phyloP scores from a whole-genome alignment of 2,888 invertebrate genomes.

The Pterostichus niger region DNA sequence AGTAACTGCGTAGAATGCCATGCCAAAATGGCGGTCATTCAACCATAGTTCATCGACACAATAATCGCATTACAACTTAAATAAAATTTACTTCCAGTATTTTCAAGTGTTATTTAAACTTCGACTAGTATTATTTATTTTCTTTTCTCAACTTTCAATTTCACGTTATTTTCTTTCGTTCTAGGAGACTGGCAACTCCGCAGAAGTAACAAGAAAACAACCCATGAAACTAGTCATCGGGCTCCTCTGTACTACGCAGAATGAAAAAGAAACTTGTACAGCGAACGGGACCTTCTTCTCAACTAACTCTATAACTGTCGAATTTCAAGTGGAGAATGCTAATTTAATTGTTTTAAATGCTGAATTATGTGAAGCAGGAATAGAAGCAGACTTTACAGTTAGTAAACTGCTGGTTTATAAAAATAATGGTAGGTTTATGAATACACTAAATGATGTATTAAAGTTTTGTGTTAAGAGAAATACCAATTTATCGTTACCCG shows the following conservation, averaged over 20 bases:
- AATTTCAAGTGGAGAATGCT: neutral
- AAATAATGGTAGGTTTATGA: neutral
- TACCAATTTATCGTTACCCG: neutral
- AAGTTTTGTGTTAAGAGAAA: constrained; percentile 15
- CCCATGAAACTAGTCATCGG: constrained; percentile 33
- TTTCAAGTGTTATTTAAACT: constrained; percentile 1
- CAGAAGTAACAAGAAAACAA: neutral
- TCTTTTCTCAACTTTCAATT: neutral
- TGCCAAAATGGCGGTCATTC: too few relatives aligned
- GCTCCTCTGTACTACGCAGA: neutral
- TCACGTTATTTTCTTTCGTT: neutral
- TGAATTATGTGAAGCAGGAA: neutral
- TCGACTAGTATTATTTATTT: neutral
- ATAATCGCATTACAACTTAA: neutral
- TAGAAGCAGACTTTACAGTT: neutral
- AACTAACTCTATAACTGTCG: constrained; percentile 14
- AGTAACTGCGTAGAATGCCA: too few relatives aligned
- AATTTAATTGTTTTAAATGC: neutral
- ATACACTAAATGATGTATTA: neutral
- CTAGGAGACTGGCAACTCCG: constrained; percentile 22
- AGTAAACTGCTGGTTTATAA: constrained; percentile 24
- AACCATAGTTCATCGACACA: neutral
- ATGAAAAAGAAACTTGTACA: neutral
- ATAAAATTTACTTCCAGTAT: neutral
- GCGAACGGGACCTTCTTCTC: constrained; percentile 8